Conservation (phyloP, 2,797 vertebrate genomes). For the Bradypodion pumilum region DNA sequence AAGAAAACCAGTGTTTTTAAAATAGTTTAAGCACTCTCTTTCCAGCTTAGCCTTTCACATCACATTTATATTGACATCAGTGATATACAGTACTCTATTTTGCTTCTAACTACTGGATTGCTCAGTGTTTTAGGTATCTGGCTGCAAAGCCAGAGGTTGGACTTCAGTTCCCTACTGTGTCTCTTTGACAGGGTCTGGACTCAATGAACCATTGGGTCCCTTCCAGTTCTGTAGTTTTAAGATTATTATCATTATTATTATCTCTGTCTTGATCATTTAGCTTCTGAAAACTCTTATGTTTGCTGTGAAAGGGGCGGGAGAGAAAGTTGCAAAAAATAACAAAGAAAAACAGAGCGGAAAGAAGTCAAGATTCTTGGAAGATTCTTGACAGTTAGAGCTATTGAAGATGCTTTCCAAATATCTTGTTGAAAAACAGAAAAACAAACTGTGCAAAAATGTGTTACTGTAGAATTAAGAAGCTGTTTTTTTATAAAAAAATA, state of each 20-base stretch:
- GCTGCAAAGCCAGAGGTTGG: too few species aligned
- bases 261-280: conserved; percentile 51
- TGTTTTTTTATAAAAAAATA: conserved; percentile 75
- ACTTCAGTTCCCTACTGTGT: too few species aligned
- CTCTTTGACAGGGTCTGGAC: too few species aligned
- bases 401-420: conserved; percentile 68
- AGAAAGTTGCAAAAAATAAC: conserved; percentile 56
- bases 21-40: conserved; percentile 34
- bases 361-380: conserved; percentile 64
- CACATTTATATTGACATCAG: conserved; percentile 54
- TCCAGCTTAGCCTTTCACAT: conserved; percentile 48
- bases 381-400: conserved; percentile 62
- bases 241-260: too few species aligned
- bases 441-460: conserved; percentile 62
- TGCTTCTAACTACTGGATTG: too few species aligned
- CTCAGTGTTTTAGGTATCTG: too few species aligned
- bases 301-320: conserved; percentile 48
- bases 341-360: conserved; percentile 37
- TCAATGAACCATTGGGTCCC: too few species aligned
- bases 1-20: conserved; percentile 20
- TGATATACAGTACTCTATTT: conserved; percentile 58
- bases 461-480: conserved; percentile 64
- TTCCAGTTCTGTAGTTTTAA: too few species aligned
- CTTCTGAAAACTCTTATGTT: conserved; percentile 58
- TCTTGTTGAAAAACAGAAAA: conserved; percentile 72